Evolutionary conservation across 2,797 vertebrate genomes (phyloP).

Genomic region (Sebastes wilsoni): DNA sequence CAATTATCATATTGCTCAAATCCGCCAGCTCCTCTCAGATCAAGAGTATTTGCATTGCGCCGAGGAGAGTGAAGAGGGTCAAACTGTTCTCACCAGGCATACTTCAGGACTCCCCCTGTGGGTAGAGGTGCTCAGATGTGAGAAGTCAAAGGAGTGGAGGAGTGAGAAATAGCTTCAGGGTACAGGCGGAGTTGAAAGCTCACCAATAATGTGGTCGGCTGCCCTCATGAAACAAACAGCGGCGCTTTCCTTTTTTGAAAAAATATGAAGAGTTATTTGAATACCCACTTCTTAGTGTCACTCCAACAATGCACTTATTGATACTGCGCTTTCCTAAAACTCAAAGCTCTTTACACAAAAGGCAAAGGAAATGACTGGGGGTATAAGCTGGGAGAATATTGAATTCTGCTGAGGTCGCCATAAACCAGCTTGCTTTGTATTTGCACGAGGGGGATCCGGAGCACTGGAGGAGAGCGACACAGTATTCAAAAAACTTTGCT

Average conservation of each 20-base stretch:
- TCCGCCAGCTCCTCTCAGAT: slow-evolving; percentile 60
- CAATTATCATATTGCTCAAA: slow-evolving; percentile 69
- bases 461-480: slow-evolving; percentile 46
- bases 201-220: slow-evolving; percentile 37
- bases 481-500: slow-evolving; percentile 59
- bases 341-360: slow-evolving; percentile 72
- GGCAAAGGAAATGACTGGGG: slow-evolving; percentile 55
- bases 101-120: slow-evolving; percentile 63
- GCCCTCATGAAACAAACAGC: slow-evolving; percentile 58
- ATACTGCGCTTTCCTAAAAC: slow-evolving; percentile 65
- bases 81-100: slow-evolving; percentile 67
- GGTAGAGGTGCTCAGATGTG: slow-evolving; percentile 49
- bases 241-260: slow-evolving; percentile 38
- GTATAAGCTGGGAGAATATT: slow-evolving; percentile 63
- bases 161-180: slow-evolving; percentile 54
- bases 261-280: slow-evolving; percentile 58
- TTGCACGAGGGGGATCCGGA: slow-evolving; percentile 44
- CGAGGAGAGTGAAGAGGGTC: slow-evolving; percentile 72
- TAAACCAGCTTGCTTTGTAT: slow-evolving; percentile 63
- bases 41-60: slow-evolving; percentile 71
- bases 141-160: slow-evolving; percentile 32
- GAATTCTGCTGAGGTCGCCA: slow-evolving; percentile 73
- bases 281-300: slow-evolving; percentile 66
- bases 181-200: slow-evolving; percentile 54
- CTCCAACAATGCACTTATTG: slow-evolving; percentile 72